Evolutionary conservation across 2,113 vertebrate genomes (phyloP).

Genomic region (Eretmochelys imbricata): DNA sequence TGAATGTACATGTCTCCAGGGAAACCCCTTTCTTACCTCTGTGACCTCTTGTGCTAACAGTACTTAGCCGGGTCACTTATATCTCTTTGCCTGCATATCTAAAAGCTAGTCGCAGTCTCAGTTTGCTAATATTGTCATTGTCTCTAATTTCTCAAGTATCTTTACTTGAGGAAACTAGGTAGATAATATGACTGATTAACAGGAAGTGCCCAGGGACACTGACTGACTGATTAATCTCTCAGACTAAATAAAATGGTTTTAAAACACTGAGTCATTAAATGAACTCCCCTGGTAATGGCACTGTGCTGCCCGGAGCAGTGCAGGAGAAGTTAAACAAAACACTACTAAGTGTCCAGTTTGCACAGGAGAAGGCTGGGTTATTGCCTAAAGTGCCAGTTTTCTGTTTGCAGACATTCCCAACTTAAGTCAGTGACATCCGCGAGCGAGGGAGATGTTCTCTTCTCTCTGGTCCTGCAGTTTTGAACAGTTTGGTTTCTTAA

Average conservation of each 20-base stretch:
- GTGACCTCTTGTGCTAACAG: neutral
- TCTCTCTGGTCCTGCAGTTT: neutral
- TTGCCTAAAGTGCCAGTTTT: neutral
- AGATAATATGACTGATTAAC: neutral
- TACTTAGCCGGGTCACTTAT: neutral
- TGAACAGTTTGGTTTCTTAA: neutral
- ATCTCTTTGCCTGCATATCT: neutral
- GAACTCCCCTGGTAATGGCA: rapidly evolving
- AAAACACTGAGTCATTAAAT: rapidly evolving
- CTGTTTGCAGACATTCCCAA: rapidly evolving
- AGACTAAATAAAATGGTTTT: neutral
- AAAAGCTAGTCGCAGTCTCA: neutral
- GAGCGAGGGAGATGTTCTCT: neutral
- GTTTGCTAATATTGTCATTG: rapidly evolving
- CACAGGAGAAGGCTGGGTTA: neutral
- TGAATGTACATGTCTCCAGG: rapidly evolving
- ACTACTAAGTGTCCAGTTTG: neutral
- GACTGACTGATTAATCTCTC: neutral
- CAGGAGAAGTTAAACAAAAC: neutral
- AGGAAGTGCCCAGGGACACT: neutral
- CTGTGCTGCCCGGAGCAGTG: neutral
- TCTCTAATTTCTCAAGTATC: rapidly evolving
- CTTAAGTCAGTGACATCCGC: rapidly evolving
- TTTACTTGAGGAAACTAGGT: neutral
- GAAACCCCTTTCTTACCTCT: rapidly evolving